Evolutionary conservation across 1,140 invertebrate species (phyloP), one percentile per base, ranked within the genome.

Genomic region (Charaxes varanes): DNA sequence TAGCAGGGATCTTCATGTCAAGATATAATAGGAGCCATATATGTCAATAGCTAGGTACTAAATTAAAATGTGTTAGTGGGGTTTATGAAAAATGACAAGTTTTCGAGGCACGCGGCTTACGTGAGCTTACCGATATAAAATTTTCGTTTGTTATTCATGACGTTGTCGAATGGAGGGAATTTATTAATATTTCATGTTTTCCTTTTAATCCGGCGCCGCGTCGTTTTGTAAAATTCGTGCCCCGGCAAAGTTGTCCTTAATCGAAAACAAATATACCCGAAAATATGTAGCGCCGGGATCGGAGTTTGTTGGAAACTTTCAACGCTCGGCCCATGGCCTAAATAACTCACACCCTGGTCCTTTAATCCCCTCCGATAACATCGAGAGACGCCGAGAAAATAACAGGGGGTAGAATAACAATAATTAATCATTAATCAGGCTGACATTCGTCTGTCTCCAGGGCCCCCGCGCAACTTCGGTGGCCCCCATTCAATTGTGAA

Each of bases 371-470:
- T 45, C 24, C 52, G 51, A 62, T 65, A 56, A 59, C 47, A 61
- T 46, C 27, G 51, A 52, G 65, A 57, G 63, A 67, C 46, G 60
- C 46, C 23, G 46, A 53, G 64, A 59, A 65, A 70, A 63, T 45
- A n/a, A n/a, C n/a, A n/a, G n/a, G n/a, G 59, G 47, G 34, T 34
- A 37, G 27, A 36, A 42, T 37, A 64, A 73, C 60, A 72, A 74
- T 71, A 80, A 79, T 77, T 72, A 77, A 76, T 79, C 71, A 79
- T 76, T 76, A 73, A 77, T 72, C 68, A 77, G 58, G 52, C 34
- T 62, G 71, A 70, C 67, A 66, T 74, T 66, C 71, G 71, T 76
- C 72, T 76, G 68, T 73, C 74, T 76, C 69, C 47, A 17, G 63
- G 58, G 66, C 32, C 48, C n/a, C 35, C 44, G 48, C 28, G 36